Percentiles rank a stretch among this genome's conserved stretches.
phyloP scores from a whole-genome alignment of 2,888 invertebrate genomes.

The Lacanobia wlatinum region DNA sequence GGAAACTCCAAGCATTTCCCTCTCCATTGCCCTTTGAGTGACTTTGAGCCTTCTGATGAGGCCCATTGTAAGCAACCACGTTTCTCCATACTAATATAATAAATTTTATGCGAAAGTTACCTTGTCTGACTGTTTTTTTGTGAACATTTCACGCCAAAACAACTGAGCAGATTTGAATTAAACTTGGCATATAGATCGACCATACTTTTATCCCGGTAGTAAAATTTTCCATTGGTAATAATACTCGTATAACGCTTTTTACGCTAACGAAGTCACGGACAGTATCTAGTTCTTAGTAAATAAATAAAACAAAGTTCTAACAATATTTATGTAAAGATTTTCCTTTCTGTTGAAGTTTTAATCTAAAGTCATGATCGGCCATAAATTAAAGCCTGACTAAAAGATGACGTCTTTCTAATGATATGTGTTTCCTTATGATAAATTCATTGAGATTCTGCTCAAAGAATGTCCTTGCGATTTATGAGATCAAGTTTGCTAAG shows the following conservation, averaged over 20 bases:
- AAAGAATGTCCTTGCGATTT: conserved; percentile 29
- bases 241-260: not conserved
- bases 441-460: conserved; percentile 31
- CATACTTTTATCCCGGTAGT: not conserved
- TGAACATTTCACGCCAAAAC: not conserved
- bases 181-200: not conserved
- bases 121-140: not conserved
- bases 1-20: no score
- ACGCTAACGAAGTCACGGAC: not conserved
- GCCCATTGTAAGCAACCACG: no score
- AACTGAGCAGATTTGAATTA: not conserved
- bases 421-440: conserved; percentile 37
- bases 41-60: no score
- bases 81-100: no score
- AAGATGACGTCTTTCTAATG: conserved; percentile 43
- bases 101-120: no score
- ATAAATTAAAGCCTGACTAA: conserved; percentile 19
- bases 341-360: conserved; percentile 18
- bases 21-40: no score
- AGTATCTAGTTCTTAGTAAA: not conserved
- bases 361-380: conserved; percentile 20
- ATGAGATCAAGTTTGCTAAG: conserved; percentile 7
- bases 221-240: not conserved
- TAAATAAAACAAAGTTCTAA: conserved; percentile 7
- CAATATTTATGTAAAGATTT: conserved; percentile 14